Evolutionary conservation across 1,140 invertebrate species (phyloP), one percentile per base, ranked within the genome.

Genomic region (Oncopodura yosiiana): DNA sequence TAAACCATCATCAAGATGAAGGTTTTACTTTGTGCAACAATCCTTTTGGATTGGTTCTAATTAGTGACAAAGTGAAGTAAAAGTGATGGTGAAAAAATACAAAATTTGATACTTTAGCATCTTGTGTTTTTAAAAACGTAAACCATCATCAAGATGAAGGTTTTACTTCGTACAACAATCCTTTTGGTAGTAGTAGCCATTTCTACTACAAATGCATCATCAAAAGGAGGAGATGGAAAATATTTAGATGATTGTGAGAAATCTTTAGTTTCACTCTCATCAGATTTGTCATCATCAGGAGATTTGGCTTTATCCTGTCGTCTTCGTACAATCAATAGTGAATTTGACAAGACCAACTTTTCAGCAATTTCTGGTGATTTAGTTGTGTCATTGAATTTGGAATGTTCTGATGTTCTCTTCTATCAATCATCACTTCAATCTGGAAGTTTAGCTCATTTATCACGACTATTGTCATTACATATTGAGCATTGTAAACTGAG

Each of bases 401-500:
- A 82, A 57, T 91, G 87, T 70, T 84, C 83, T 63, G 77, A 83
- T 63, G 76, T 80, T 50, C 78, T 84, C 51, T 78, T 82, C 74
- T 80, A 81, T 44, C 78, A 79, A 63, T 83, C 80, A 66, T 78
- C 78, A 37, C 70, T 86, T 63, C 80, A 87, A 66, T 78, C 86
- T 49, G 77, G 81, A 43, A 83, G 84, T 66, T 87, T 93, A 64
- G 74, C 81, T 11, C 85, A 89, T 71, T 71, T 93, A 58, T 76
- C 79, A 45, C 79, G 83, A 58, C 73, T 93, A 41, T 76, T 81
- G 64, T 82, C 84, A 67, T 75, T 93, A 52, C 77, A 81, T 62
- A 76, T 93, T 62, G 83, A 87, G 68, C 81, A 84, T 66, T 94
- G 90, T 75, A 88, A 89, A 72, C 72, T 94, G 66, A 77, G 78